These are phyloP conservation scores for Ommatoiulus sabulosus DNA, from an alignment of 2,888 invertebrate genomes.

Conservation along the genomic window DNA sequence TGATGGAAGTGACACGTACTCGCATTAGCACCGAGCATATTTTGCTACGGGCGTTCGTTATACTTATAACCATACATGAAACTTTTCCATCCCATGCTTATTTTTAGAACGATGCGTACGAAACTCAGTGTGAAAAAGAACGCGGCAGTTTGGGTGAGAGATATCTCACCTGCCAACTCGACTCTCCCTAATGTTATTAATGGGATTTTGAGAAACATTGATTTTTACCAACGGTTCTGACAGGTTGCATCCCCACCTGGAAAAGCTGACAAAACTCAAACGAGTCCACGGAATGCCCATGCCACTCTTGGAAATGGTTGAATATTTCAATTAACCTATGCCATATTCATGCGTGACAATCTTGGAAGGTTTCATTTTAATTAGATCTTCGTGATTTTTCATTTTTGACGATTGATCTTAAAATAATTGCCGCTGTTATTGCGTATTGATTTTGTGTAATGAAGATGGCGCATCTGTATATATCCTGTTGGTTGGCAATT, in stretches of 20 bases:
- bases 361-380: too few species aligned
- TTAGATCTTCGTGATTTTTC: too few species aligned
- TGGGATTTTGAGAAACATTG: neutral
- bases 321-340: too few species aligned
- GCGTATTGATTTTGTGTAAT: too few species aligned
- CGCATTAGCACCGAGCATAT: neutral
- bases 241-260: neutral
- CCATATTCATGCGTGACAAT: too few species aligned
- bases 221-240: neutral
- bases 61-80: too few species aligned
- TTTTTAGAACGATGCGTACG: neutral
- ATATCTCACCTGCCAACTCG: neutral
- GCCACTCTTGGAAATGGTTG: too few species aligned
- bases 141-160: neutral
- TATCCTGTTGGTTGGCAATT: too few species aligned
- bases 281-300: too few species aligned
- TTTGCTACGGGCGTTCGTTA: neutral
- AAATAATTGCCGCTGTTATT: too few species aligned
- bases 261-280: neutral
- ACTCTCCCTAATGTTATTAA: neutral
- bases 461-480: too few species aligned
- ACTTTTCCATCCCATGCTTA: neutral
- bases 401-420: too few species aligned
- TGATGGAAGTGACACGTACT: constrained; percentile 3
- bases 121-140: neutral